These are phyloP conservation scores for Acromyrmex heyeri DNA, from an alignment of 1,140 invertebrate species.

Conservation along the genomic window DNA sequence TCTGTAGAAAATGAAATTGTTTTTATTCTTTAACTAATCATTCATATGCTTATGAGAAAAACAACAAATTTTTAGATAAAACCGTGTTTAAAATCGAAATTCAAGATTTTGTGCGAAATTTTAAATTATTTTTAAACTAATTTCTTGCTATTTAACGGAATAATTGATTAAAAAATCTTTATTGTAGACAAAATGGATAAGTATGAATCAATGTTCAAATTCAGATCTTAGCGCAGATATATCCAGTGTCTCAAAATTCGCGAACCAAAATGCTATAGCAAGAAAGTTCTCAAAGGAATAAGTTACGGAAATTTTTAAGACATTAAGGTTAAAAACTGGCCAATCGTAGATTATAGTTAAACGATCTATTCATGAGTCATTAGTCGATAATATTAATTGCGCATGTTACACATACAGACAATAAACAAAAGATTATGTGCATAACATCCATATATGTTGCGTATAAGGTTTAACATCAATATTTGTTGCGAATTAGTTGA, in stretches of 20 bases:
- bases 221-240: conserved; percentile 64
- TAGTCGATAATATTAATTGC: no score
- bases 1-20: neutral
- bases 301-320: no score
- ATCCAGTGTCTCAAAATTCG: neutral
- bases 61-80: neutral
- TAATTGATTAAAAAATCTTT: neutral
- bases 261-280: no score
- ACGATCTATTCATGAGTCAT: no score
- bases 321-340: no score
- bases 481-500: no score
- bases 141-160: neutral
- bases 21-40: conserved; percentile 19
- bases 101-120: neutral
- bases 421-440: no score
- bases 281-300: no score
- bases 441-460: no score
- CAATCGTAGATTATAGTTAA: no score
- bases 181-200: neutral
- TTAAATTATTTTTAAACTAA: neutral
- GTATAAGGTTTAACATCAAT: no score
- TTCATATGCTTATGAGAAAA: neutral
- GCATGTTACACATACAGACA: no score
- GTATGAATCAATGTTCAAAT: conserved; percentile 4
- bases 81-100: neutral